phyloP scores from a whole-genome alignment of 2,797 vertebrate genomes.

The Amniataba percoides region DNA sequence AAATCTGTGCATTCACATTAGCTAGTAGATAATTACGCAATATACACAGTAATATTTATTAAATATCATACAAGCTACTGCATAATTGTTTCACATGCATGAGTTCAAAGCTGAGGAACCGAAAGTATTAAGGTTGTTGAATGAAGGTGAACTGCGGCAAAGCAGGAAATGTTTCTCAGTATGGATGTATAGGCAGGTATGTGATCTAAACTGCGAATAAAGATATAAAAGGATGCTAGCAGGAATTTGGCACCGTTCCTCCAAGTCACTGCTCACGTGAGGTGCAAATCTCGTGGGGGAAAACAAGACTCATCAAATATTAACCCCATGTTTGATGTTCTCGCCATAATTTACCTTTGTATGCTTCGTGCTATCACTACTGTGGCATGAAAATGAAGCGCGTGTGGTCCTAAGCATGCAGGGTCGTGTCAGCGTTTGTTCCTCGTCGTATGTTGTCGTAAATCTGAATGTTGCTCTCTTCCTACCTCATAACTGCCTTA shows the following conservation, averaged over 20 bases:
- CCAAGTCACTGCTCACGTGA: conserved; percentile 16
- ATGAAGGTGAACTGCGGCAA: not conserved
- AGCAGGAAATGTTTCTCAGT: not conserved
- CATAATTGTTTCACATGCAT: not conserved
- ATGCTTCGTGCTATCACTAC: not conserved
- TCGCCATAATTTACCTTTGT: conserved; percentile 28
- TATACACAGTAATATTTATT: not conserved
- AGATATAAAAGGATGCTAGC: not conserved
- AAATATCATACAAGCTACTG: not conserved
- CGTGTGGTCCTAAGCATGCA: conserved; percentile 9
- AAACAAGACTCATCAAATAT: conserved; percentile 41
- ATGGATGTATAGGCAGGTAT: not conserved
- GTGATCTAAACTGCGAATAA: not conserved
- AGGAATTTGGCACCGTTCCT: not conserved
- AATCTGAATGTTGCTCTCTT: conserved; percentile 28
- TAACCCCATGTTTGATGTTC: conserved; percentile 35
- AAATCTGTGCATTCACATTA: not conserved
- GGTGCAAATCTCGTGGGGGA: conserved; percentile 16
- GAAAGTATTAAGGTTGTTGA: not conserved
- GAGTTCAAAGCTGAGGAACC: conserved; percentile 7
- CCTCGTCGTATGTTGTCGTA: conserved; percentile 16
- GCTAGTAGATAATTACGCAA: not conserved
- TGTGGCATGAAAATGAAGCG: conserved; percentile 16
- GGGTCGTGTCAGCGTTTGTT: conserved; percentile 34
- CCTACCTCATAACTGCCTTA: conserved; percentile 37